Evolutionary conservation across 2,888 invertebrate genomes (phyloP), one percentile per base, ranked within the genome.

Genomic region (Synergus itoensis): DNA sequence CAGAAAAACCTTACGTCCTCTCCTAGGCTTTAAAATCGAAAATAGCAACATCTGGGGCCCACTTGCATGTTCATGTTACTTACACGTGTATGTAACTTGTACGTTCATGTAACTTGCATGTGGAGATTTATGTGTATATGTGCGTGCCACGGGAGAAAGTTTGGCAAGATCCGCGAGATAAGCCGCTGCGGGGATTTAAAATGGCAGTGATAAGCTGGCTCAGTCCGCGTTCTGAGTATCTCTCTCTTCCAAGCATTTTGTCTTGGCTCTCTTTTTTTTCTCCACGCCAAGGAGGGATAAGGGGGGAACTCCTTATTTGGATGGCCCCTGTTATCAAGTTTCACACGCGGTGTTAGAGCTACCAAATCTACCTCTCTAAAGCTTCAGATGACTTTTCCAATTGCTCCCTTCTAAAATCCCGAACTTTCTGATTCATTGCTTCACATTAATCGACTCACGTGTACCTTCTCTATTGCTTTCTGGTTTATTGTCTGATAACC

Each of bases 141-240:
- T 84, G 87, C 88, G 88, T 87, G 88, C 88, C 87, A 86, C 87
- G 88, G 85, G 90, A 90, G 90, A 90, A 90, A 90, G 90, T 90
- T 90, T 90, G 92, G 92, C 91, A 91, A 87, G 90, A 92, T 89
- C 89, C 87, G 89, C 89, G 89, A 91, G 91, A 91, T 92, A 92
- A 92, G 91, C 87, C 84, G 84, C 82, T 84, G 87, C 87, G 86
- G 84, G 87, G 84, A 89, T 90, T 89, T 89, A 89, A 91, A 91
- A 91, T 91, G 91, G 89, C 90, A 90, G 89, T 91, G 91, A 91
- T 91, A 91, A 91, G 90, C 88, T 81, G 80, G 84, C 79, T 79
- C 63, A 57, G 77, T 83, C 81, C 82, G 82, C 82, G 80, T 80
- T 83, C 76, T 77, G 73, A 28, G 5, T 28, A 18, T 62, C 62